Base-by-base conservation (phyloP, 2,888 invertebrate genomes). In the Andrena hattorfiana region DNA sequence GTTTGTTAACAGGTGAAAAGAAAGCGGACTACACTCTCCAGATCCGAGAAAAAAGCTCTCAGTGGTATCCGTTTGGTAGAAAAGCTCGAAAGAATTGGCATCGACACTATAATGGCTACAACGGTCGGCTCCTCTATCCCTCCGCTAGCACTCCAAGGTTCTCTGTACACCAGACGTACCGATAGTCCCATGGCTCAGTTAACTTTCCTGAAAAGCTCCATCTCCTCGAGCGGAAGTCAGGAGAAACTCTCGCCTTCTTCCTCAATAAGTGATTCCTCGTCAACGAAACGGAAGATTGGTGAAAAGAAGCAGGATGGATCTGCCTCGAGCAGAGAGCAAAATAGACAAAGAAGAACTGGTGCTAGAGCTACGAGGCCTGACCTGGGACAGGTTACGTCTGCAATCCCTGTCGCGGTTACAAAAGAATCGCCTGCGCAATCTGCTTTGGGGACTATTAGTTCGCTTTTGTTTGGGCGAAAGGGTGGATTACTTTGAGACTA, bases 131-230 rank as follows among this genome's bases (percentile, higher is more conserved):
- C 94, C 42, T 94, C 95, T 4, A 95, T 96, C 7, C 95, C 96
- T 16, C 96, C 97, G 48, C 94, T 97, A 4, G 95, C 96, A 10
- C 92, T 96, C 28, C 96, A 95, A 84, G 96, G 96, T 63, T 96
- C 96, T 28, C 91, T 96, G 91, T 97, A 93, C 94, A 95, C 95
- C 0, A 92, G 95, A 51, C 96, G 96, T 90, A 94, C 96, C 77
- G 96, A 96, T 82, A 97, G 97, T 91, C 97, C 97, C 1, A 97
- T 97, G 96, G 96, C 97, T 84, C 97, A 97, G 94, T 93, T 97
- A 69, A 97, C 97, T 66, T 97, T 97, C 90, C 94, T 97, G 20
- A 96, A 96, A 93, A 91, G 90, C 71, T 94, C 94, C 30, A 92
- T 93, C 89, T 91, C 92, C 86, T 94, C 89, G 89, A 94, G 88